Conservation (phyloP, 92 coral and sea anemone genomes). For the Meandrina meandrites region DNA sequence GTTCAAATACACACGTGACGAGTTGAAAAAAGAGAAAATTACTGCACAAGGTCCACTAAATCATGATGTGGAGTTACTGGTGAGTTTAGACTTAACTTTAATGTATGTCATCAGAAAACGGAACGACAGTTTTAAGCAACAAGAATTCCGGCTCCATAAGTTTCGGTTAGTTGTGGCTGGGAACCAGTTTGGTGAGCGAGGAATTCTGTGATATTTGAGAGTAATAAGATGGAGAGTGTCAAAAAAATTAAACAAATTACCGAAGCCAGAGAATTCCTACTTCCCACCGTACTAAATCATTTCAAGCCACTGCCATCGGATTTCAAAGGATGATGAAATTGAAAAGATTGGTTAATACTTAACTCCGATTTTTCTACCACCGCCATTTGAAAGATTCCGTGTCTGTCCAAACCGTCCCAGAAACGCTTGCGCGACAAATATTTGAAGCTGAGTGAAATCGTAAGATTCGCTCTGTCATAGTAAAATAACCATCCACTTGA, state of each 20-base stretch:
- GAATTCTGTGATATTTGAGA: not conserved
- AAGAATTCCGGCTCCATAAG: not conserved
- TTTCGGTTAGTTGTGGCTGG: not conserved
- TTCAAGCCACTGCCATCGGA: not conserved
- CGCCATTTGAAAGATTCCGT: not conserved
- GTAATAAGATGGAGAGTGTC: not conserved
- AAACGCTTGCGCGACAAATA: not conserved
- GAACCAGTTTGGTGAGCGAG: not conserved
- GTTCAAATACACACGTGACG: slow-evolving; percentile 41
- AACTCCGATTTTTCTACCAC: not conserved
- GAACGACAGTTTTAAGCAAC: not conserved
- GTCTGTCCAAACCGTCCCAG: not conserved
- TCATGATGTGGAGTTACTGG: slow-evolving; percentile 49
- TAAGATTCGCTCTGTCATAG: not conserved
- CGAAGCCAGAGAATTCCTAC: not conserved
- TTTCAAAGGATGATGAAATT: not conserved
- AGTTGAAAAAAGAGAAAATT: slow-evolving; percentile 45
- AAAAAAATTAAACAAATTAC: too few species aligned
- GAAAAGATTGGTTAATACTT: not conserved
- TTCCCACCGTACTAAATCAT: not conserved
- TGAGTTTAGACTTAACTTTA: slow-evolving; percentile 6
- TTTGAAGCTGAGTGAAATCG: not conserved
- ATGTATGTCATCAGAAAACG: not conserved
- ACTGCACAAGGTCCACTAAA: slow-evolving; percentile 71
- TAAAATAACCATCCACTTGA: not conserved